Evolutionary conservation across 2,113 vertebrate species (phyloP).

Genomic region (Brachirus orientalis): DNA sequence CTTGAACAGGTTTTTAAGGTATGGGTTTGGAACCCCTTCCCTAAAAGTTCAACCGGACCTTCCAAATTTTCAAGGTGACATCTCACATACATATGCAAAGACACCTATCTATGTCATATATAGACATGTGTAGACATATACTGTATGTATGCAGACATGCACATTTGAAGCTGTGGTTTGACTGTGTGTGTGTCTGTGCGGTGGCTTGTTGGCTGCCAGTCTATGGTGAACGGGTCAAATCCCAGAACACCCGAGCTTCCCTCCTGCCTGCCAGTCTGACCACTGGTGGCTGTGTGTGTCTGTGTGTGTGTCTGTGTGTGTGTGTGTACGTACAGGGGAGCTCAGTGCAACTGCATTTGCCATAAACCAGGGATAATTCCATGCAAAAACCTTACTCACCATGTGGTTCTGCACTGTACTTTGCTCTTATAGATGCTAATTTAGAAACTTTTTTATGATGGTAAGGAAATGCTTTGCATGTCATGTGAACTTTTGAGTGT

Average conservation of each 20-base stretch:
- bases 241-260: constrained; percentile 58
- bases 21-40: too few species aligned
- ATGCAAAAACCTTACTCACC: constrained; percentile 3
- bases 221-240: constrained; percentile 59
- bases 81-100: too few species aligned
- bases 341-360: constrained; percentile 22
- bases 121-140: too few species aligned
- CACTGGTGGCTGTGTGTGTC: constrained; percentile 47
- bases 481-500: too few species aligned
- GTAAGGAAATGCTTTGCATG: constrained; percentile 1
- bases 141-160: neutral
- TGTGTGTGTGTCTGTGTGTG: constrained; percentile 20
- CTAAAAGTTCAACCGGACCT: too few species aligned
- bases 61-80: too few species aligned
- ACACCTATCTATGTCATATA: too few species aligned
- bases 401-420: constrained; percentile 5
- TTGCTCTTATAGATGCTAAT: constrained; percentile 11
- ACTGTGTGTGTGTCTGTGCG: constrained; percentile 31
- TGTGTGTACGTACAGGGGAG: constrained; percentile 9
- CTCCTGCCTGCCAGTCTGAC: constrained; percentile 74
- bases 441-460: constrained; percentile 10
- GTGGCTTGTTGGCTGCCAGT: constrained; percentile 55
- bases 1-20: too few species aligned
- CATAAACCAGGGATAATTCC: constrained; percentile 36
- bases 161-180: constrained; percentile 3